Evolutionary conservation across 1,140 invertebrate species (phyloP), one percentile per base, ranked within the genome.

Genomic region (Meloidogyne floridensis): DNA sequence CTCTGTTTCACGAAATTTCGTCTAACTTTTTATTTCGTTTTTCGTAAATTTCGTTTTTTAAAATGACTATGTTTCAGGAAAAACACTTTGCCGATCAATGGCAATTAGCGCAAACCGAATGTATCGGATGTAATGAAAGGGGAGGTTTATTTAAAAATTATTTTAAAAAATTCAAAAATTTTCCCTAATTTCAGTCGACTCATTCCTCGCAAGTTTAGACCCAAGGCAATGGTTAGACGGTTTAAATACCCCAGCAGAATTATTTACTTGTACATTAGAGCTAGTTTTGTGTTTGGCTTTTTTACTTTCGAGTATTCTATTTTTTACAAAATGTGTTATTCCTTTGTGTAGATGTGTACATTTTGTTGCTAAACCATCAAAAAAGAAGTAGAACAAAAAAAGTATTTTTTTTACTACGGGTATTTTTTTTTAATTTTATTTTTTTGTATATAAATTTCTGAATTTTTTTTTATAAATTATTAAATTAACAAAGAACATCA

Each of bases 251-350:
- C 81, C 85, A 11, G 75, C 83, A 18, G 85, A 86, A 78, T 74
- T 87, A 32, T 73, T 87, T 15, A 81, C 84, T 2, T 84, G 80
- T 59, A 54, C 86, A 13, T 72, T 86, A 8, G 85, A 86, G 80
- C 18, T 84, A 59, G 53, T 84, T 47, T 72, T 86, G 13, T 85
- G 77, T 51, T 69, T 84, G 72, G 85, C 75, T 20, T 51, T 82
- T 69, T 69, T 86, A 51, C 80, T 87, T 20, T 59, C 79, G 2
- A 75, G 65, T 32, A 79, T 86, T 75, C n/a, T 80, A 11, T 75
- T 87, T n/a, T 80, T 87, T 72, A 86, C 85, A 54, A 86, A 87
- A 73, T 86, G 85, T 75, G 69, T 86, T 20, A 82, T 86, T 69
- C 85, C 85, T 15, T 70, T 86, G 10, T 77, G 71, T 70, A 53